Base-by-base conservation (phyloP, 2,113 vertebrate genomes). In the Oryzias javanicus region DNA sequence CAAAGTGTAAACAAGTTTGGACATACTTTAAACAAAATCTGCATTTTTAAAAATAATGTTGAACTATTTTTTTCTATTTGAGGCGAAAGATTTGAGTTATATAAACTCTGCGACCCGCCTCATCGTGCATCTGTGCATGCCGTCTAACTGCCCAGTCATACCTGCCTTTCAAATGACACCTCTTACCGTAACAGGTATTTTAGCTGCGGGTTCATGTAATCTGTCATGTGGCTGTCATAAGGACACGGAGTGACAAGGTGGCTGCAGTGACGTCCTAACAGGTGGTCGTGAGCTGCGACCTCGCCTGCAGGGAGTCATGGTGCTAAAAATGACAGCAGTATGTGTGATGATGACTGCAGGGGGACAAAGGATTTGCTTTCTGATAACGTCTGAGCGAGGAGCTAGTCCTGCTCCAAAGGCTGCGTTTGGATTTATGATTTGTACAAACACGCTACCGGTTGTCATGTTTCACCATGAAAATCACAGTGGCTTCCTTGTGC, bases 271-370 rank as follows among this genome's bases (percentile, higher is more conserved):
- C 49, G 40, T 53, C 47, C 44, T 74, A 55, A 64, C 66, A 79
- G 66, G 57, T 49, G 73, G 55, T 69, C 14, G 60, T 59, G n/a
- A 35, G 27, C 24, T 17, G 53, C 46, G 70, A 74, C 15, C 60
- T 51, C 55, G 41, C 18, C 55, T 64, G 47, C 27, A 64, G 82
- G 50, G 20, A 55, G 59, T 55, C 24, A 49, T 2, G 13, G 54
- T 73, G 82, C 78, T 81, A 83, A 79, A 81, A 83, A 25, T 81
- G 72, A 84, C 79, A 61, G 59, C 46, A 55, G 46, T 14, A 20
- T 73, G 72, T 48, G 48, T 62, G 67, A 46, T 62, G 67, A 46
- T 5, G 46, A 50, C 54, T 51, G 61, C 40, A 27, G 25, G 15
- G 40, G 54, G 64, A 44, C 49, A 44, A 50, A 55, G 8, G 1